Evolutionary conservation across 2,113 vertebrate genomes (phyloP).

Genomic region (Poeciliopsis occidentalis): DNA sequence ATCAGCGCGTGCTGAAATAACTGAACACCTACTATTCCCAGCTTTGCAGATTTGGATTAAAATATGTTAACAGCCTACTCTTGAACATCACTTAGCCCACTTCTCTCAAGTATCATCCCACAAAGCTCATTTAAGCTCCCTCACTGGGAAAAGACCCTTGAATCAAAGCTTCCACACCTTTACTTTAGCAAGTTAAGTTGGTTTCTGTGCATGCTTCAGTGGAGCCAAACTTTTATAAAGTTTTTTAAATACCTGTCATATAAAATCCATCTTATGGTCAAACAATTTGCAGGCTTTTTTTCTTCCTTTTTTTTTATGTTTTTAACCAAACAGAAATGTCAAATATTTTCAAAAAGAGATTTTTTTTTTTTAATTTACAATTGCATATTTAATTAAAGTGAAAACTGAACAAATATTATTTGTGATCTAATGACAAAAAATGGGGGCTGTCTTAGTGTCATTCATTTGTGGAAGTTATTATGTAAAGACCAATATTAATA

Average conservation of each 20-base stretch:
- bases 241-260: not conserved
- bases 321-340: too few relatives aligned
- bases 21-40: not conserved
- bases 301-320: too few relatives aligned
- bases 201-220: slow-evolving; percentile 10
- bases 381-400: too few relatives aligned
- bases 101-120: slow-evolving; percentile 48
- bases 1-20: slow-evolving; percentile 46
- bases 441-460: too few relatives aligned
- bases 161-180: slow-evolving; percentile 14
- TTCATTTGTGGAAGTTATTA: too few relatives aligned
- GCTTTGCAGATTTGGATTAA: slow-evolving; percentile 38
- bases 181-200: slow-evolving; percentile 33
- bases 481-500: too few relatives aligned
- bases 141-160: slow-evolving; percentile 20
- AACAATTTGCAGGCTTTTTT: too few relatives aligned
- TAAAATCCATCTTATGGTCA: too few relatives aligned
- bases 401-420: too few relatives aligned
- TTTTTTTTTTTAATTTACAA: too few relatives aligned
- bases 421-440: too few relatives aligned
- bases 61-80: slow-evolving; percentile 54
- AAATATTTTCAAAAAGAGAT: too few relatives aligned
- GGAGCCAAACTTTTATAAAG: slow-evolving; percentile 37
- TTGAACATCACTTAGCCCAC: slow-evolving; percentile 8
- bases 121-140: slow-evolving; percentile 17